These are phyloP conservation scores for Cervus canadensis DNA, from an alignment of 2,113 vertebrate species.

Conservation along the genomic window DNA sequence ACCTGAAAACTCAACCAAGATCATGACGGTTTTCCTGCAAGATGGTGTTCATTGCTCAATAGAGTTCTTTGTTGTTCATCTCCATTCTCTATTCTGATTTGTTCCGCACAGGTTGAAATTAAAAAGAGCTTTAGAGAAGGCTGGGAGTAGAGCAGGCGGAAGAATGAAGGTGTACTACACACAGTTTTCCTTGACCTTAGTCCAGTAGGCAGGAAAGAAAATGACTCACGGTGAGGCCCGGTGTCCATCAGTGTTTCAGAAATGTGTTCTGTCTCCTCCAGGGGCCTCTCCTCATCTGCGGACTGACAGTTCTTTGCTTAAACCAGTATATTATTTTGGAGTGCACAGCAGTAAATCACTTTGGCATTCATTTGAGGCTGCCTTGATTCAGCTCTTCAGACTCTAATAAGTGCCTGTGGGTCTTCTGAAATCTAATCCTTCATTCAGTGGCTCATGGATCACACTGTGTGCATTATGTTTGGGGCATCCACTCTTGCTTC, in stretches of 20 bases:
- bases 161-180: background rate
- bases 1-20: background rate
- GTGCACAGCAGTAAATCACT: constrained; percentile 35
- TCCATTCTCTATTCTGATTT: background rate
- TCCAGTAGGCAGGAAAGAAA: constrained; percentile 21
- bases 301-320: background rate
- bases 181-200: constrained; percentile 16
- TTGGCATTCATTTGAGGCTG: background rate
- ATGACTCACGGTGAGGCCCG: background rate
- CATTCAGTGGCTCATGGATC: background rate
- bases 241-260: background rate
- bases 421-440: constrained; percentile 13
- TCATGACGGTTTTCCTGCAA: background rate
- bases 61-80: background rate
- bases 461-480: background rate
- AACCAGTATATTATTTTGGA: constrained; percentile 21
- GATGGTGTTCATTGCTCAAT: background rate
- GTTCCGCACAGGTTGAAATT: background rate
- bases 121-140: background rate
- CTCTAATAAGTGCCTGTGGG: background rate
- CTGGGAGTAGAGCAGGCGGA: background rate
- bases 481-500: background rate
- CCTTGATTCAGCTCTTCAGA: background rate
- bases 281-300: background rate
- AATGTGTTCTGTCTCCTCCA: background rate